Conservation (phyloP, 2,113 vertebrate species). For the Erythrocercus mccallii region DNA sequence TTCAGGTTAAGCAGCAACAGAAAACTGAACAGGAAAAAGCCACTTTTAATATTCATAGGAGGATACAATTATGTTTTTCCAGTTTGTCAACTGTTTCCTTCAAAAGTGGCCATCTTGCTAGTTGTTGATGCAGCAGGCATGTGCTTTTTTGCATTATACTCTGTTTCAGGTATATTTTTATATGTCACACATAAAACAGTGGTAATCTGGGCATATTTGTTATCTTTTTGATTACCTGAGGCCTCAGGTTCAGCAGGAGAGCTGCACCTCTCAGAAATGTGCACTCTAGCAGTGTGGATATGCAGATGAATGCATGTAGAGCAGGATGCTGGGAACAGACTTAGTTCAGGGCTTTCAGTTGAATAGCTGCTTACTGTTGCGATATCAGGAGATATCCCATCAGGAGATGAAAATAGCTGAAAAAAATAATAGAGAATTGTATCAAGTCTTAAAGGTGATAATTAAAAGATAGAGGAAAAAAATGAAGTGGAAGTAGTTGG, state of each 20-base stretch:
- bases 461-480: neutral
- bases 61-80: neutral
- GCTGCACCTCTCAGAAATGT: neutral
- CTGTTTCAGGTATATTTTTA: neutral
- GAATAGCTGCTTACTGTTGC: neutral
- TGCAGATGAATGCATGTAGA: neutral
- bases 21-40: constrained; percentile 22
- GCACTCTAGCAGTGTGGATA: neutral
- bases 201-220: neutral
- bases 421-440: neutral
- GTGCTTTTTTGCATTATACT: neutral
- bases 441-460: neutral
- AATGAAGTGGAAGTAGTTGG: neutral
- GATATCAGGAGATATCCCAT: neutral
- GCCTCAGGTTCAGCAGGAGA: neutral
- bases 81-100: constrained; percentile 7
- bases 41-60: constrained; percentile 4
- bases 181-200: neutral
- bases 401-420: neutral
- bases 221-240: neutral
- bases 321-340: neutral
- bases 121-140: neutral
- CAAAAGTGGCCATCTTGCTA: neutral
- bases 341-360: neutral
- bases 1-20: neutral